A percentile compares a stretch with the other conserved stretches of the same genome.
phyloP scores from a whole-genome alignment of 2,797 vertebrate genomes.

The Anomalospiza imberbis region DNA sequence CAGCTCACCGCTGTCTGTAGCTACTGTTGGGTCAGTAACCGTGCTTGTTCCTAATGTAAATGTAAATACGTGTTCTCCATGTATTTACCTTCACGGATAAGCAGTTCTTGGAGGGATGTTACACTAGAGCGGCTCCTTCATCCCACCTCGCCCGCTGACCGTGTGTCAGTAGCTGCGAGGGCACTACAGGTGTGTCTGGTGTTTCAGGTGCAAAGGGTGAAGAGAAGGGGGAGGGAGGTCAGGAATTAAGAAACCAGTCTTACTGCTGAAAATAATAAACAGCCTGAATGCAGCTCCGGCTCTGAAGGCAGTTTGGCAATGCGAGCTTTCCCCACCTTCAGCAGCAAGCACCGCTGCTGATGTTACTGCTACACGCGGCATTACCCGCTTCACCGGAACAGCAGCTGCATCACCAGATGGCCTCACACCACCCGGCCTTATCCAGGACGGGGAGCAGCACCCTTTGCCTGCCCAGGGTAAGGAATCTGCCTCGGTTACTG shows the following conservation, averaged over 20 bases:
- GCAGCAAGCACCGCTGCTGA: rapidly evolving
- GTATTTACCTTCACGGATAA: neutral
- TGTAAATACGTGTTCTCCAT: too few species aligned
- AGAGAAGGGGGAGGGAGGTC: neutral
- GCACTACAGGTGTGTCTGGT: neutral
- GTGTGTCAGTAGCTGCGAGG: rapidly evolving
- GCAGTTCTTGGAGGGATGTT: neutral
- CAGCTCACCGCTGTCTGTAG: neutral
- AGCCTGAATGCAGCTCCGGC: rapidly evolving
- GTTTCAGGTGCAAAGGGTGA: too few species aligned
- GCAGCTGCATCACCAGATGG: rapidly evolving
- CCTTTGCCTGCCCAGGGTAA: neutral
- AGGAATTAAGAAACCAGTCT: neutral
- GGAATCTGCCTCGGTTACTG: rapidly evolving
- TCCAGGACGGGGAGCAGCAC: rapidly evolving
- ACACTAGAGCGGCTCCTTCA: neutral
- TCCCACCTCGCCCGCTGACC: rapidly evolving
- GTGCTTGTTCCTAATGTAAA: neutral
- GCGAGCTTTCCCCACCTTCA: rapidly evolving
- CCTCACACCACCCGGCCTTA: neutral
- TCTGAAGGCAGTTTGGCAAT: neutral
- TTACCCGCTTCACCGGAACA: rapidly evolving
- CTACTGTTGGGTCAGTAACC: rapidly evolving
- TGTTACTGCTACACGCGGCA: neutral
- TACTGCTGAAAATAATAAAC: neutral